A percentile compares a stretch with the other conserved stretches of the same genome.
phyloP scores from a whole-genome alignment of 2,888 invertebrate species.

The Tachystola acroxantha region DNA sequence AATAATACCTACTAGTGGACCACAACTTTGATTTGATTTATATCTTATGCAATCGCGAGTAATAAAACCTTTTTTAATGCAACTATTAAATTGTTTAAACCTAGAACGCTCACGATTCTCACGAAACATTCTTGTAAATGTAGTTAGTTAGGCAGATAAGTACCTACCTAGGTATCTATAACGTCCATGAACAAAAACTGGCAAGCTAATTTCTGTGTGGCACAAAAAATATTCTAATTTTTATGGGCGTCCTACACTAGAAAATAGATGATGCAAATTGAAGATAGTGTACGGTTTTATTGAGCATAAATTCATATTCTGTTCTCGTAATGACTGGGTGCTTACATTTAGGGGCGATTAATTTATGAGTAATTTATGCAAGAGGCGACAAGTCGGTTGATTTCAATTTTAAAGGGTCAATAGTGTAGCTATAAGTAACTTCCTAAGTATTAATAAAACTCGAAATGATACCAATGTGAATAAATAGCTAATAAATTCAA shows the following conservation, averaged over 20 bases:
- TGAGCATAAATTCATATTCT: constrained; percentile 55
- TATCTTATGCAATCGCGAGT: too few relatives aligned
- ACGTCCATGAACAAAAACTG: too few relatives aligned
- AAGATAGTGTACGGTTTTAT: constrained; percentile 37
- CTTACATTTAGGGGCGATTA: constrained; percentile 35
- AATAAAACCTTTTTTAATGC: too few relatives aligned
- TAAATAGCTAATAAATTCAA: too few relatives aligned
- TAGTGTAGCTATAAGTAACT: too few relatives aligned
- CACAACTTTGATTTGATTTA: too few relatives aligned
- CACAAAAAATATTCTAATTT: constrained; percentile 1
- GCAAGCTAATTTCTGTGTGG: background rate
- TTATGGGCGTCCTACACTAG: constrained; percentile 1
- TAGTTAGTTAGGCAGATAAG: background rate
- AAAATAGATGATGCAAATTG: constrained; percentile 25
- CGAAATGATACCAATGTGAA: too few relatives aligned
- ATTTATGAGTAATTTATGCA: constrained; percentile 59
- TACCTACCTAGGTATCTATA: background rate
- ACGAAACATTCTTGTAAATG: background rate
- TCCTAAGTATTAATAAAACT: too few relatives aligned
- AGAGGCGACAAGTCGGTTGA: constrained; percentile 22
- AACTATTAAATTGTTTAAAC: too few relatives aligned
- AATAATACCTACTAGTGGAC: too few relatives aligned
- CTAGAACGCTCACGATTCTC: too few relatives aligned
- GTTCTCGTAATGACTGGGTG: constrained; percentile 18
- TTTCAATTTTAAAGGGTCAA: constrained; percentile 7